phyloP scores from a whole-genome alignment of 2,888 invertebrate species.

The Galerucella nymphaeae region DNA sequence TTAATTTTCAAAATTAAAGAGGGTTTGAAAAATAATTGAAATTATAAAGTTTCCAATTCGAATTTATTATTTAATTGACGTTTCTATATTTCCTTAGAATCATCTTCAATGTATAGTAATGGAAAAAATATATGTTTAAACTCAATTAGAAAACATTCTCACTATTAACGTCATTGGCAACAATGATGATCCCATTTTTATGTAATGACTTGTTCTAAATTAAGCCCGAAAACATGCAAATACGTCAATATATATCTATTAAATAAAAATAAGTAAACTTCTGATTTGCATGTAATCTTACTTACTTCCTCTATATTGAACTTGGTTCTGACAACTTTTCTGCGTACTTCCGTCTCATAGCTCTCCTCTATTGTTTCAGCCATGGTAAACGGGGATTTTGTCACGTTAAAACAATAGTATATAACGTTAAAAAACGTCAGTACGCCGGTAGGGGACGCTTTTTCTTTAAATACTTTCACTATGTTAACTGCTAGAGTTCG shows the following conservation, averaged over 20 bases:
- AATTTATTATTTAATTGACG: neutral
- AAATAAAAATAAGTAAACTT: neutral
- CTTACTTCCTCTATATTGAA: constrained; percentile 81
- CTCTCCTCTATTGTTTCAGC: constrained; percentile 78
- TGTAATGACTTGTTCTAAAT: constrained; percentile 26
- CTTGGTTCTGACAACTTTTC: constrained; percentile 77
- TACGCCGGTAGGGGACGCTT: constrained; percentile 39
- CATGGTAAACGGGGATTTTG: constrained; percentile 60
- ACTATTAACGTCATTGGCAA: neutral
- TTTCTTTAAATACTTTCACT: constrained; percentile 37
- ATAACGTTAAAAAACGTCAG: constrained; percentile 28
- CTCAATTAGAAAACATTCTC: neutral
- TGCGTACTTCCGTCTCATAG: constrained; percentile 77
- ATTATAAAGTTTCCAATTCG: no score
- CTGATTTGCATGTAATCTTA: constrained; percentile 34
- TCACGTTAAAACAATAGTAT: constrained; percentile 29
- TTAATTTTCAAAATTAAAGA: no score
- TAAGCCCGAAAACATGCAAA: constrained; percentile 22
- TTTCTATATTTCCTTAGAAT: neutral
- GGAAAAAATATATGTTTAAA: neutral
- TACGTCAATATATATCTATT: constrained; percentile 7
- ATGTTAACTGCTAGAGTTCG: constrained; percentile 45
- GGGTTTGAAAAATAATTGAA: no score
- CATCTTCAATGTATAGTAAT: neutral
- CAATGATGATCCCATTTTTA: constrained; percentile 18